These are phyloP conservation scores for Pedionomus torquatus DNA, from an alignment of 2,113 vertebrate genomes.

Conservation along the genomic window DNA sequence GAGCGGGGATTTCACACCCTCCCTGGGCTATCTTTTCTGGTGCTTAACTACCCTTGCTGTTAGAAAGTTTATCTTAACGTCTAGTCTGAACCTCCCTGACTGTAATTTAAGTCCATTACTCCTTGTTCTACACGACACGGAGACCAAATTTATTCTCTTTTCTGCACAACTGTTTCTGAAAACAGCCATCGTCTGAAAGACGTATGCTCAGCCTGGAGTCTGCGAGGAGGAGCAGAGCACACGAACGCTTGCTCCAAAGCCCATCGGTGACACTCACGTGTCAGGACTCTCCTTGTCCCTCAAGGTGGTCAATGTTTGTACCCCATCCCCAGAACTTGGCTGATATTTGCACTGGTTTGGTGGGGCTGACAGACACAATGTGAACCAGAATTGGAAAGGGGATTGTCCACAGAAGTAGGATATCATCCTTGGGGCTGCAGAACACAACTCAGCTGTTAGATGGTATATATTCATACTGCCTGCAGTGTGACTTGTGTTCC, in stretches of 20 bases:
- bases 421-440: background rate
- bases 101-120: conserved; percentile 22
- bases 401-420: background rate
- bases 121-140: background rate
- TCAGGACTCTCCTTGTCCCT: background rate
- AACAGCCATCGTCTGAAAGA: fast-evolving
- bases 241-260: fast-evolving
- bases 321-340: background rate
- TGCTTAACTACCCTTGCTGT: conserved; percentile 12
- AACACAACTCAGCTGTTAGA: background rate
- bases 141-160: background rate
- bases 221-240: background rate
- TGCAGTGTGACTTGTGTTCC: background rate
- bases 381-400: background rate
- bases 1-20: background rate
- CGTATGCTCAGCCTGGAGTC: background rate
- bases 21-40: background rate
- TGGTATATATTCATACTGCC: fast-evolving
- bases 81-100: background rate
- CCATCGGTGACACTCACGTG: fast-evolving
- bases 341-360: background rate
- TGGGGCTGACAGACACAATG: background rate
- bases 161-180: background rate
- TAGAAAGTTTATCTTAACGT: conserved; percentile 19
- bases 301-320: fast-evolving